A percentile compares a stretch with the other conserved stretches of the same genome.
Conservation (phyloP, 2,797 vertebrate species). For the Enteromius viviparus region DNA sequence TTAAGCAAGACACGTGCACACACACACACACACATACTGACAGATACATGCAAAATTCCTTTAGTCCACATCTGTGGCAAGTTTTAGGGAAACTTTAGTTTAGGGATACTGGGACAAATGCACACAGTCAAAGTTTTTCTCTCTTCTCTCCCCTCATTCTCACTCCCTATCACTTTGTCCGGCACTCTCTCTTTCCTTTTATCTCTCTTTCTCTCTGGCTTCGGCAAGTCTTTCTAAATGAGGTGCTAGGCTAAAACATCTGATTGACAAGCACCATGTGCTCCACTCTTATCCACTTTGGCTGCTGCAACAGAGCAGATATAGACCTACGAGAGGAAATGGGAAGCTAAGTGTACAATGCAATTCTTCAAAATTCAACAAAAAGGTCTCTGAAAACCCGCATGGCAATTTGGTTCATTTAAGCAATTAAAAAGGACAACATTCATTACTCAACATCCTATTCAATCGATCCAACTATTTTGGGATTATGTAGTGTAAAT, state of each 20-base stretch:
- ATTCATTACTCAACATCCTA: neutral
- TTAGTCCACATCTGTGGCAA: slow-evolving; percentile 25
- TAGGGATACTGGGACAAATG: neutral
- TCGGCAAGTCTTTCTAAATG: slow-evolving; percentile 58
- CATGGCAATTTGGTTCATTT: neutral
- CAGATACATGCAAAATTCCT: slow-evolving; percentile 49
- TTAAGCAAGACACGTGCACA: slow-evolving; percentile 36
- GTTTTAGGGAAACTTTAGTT: no score
- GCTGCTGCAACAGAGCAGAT: slow-evolving; percentile 52
- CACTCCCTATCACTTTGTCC: slow-evolving; percentile 60
- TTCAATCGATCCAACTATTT: neutral
- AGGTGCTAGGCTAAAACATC: slow-evolving; percentile 69
- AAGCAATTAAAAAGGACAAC: neutral
- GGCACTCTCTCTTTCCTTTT: slow-evolving; percentile 60
- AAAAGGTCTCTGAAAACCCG: neutral
- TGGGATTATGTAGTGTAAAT: slow-evolving; percentile 28
- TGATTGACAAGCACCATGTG: slow-evolving; percentile 80
- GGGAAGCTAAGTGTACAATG: neutral
- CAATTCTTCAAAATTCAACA: neutral
- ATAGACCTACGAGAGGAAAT: slow-evolving; percentile 13
- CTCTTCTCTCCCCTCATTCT: slow-evolving; percentile 5
- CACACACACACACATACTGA: slow-evolving; percentile 21
- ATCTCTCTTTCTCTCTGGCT: slow-evolving; percentile 54
- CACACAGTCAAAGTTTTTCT: neutral
- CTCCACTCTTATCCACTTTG: slow-evolving; percentile 68